Evolutionary conservation across 2,797 vertebrate species (phyloP), one percentile per base, ranked within the genome.

Genomic region (Semaprochilodus insignis): DNA sequence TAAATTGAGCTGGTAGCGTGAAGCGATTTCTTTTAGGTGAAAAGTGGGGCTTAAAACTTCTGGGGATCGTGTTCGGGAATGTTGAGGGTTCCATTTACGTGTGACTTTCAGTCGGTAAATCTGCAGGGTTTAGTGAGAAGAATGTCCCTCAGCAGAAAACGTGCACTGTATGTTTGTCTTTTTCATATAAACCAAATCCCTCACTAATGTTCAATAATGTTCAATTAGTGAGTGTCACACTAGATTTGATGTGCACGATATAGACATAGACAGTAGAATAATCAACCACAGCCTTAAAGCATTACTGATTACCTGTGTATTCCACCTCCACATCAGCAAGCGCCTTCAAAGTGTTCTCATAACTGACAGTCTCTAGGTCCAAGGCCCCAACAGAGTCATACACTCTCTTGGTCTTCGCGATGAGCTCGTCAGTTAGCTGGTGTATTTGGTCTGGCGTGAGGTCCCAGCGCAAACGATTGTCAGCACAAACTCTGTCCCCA

Each of bases 321-420:
- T 97, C 94, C 48, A 97, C 97, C 87, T 99, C 98, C 80, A 96
- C 96, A 0, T 97, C 96, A 0, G 97, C 97, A 54, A 99, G 93
- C 0, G 94, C 96, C 89, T 97, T 96, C 60, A 99, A 93, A 0
- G 97, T 97, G 91, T 95, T 99, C 65, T 96, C 94, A 0, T 95
- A 96, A 78, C 91, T 94, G 78, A 99, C 97, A 0, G 88, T 81
- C 0, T 91, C 89, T 0, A 94, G 83, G 8, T 92, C 92, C 89
- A 97, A 94, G 0, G 87, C 74, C 0, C 97, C 97, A 55, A 99
- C 97, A 0, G 34, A 27, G 90, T 99, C 97, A 4, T 99, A 99
- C 3, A 97, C 97, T 0, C 81, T 81, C 93, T 97, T 98, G 70
- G 96, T 98, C 80, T 91, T 93, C 63, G 89, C 83, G 0, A 97